Evolutionary conservation across 2,113 vertebrate species (phyloP).

Genomic region (Petaurus breviceps): DNA sequence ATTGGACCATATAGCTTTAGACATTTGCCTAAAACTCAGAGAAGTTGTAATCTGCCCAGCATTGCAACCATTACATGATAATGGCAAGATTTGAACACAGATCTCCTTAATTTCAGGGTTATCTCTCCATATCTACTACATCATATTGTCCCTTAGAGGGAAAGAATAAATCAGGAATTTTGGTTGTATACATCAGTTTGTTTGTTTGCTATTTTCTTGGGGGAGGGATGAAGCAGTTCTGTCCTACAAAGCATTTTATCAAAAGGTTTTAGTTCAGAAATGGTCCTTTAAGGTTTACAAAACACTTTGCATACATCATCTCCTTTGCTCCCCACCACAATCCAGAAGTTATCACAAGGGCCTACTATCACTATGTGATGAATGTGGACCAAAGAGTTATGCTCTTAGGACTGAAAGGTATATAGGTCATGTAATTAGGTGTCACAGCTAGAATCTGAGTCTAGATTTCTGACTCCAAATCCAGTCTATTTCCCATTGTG

Average conservation of each 20-base stretch:
- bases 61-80: not conserved
- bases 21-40: not conserved
- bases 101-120: not conserved
- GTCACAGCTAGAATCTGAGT: not conserved
- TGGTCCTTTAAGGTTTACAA: not conserved
- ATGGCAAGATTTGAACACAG: not conserved
- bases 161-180: not conserved
- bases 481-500: not conserved
- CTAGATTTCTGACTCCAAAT: not conserved
- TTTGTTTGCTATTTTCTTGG: not conserved
- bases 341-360: not conserved
- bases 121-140: not conserved
- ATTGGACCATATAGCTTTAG: not conserved
- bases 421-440: not conserved
- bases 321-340: not conserved
- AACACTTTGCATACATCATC: not conserved
- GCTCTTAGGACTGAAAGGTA: not conserved
- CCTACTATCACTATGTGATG: not conserved
- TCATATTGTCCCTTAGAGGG: not conserved
- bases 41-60: not conserved
- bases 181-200: not conserved
- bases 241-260: slow-evolving; percentile 59
- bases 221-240: slow-evolving; percentile 33
- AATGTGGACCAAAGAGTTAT: not conserved
- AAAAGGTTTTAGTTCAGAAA: slow-evolving; percentile 14